phyloP scores from a whole-genome alignment of 2,113 vertebrate genomes.

The Oxyruncus cristatus region DNA sequence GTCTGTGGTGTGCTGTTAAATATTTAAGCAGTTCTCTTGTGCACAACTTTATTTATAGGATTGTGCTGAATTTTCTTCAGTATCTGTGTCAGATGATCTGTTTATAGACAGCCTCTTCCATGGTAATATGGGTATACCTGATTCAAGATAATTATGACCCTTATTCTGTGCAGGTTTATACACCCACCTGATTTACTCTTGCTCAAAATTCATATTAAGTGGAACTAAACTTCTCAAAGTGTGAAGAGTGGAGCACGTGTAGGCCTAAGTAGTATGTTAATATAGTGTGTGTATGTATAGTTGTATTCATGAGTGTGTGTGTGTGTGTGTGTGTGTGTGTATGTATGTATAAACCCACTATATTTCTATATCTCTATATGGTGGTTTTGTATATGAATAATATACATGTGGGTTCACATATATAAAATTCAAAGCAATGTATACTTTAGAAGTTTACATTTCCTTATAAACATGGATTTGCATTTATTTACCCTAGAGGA shows the following conservation, averaged over 20 bases:
- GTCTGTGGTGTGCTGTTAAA: not conserved
- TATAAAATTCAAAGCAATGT: not conserved
- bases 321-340: not conserved
- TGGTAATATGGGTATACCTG: not conserved
- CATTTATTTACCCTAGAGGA: not conserved
- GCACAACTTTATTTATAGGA: not conserved
- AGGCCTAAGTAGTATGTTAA: not conserved
- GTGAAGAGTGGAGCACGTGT: not conserved
- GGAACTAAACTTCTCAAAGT: not conserved
- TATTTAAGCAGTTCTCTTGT: not conserved
- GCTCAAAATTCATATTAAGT: not conserved
- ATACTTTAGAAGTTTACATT: not conserved
- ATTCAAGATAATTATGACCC: not conserved
- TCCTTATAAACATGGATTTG: not conserved
- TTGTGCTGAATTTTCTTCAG: not conserved
- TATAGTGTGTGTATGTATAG: not conserved
- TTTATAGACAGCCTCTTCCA: not conserved
- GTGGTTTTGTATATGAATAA: not conserved
- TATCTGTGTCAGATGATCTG: not conserved
- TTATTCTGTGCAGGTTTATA: not conserved
- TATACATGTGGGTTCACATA: not conserved
- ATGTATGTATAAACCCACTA: not conserved
- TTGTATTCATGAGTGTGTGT: not conserved
- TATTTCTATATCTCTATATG: not conserved
- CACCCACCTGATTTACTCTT: not conserved